Conservation (phyloP, 2,113 vertebrate genomes). For the Syngnathus typhle region DNA sequence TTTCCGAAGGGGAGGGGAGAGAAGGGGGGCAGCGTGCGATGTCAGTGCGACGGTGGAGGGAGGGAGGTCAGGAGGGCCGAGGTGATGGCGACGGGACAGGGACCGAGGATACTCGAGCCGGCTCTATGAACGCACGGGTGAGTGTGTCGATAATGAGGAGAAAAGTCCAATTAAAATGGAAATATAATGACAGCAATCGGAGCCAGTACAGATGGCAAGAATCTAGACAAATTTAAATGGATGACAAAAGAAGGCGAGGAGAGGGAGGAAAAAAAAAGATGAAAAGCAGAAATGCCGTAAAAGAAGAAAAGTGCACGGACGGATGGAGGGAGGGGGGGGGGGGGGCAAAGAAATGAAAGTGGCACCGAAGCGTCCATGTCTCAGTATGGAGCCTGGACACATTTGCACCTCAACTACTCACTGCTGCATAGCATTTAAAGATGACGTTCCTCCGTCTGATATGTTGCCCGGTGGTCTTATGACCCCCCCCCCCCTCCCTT, state of each 20-base stretch:
- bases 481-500: constrained; percentile 40
- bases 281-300: constrained; percentile 11
- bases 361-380: constrained; percentile 4
- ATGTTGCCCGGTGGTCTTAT: constrained; percentile 42
- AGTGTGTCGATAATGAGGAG: constrained; percentile 26
- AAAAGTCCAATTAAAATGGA: constrained; percentile 12
- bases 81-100: constrained; percentile 51
- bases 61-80: constrained; percentile 18
- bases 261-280: constrained; percentile 1
- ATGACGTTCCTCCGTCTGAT: constrained; percentile 57
- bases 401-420: constrained; percentile 49
- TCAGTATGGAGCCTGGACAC: constrained; percentile 36
- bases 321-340: neutral
- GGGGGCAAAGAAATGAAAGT: constrained; percentile 12
- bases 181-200: constrained; percentile 8
- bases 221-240: constrained; percentile 19
- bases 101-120: constrained; percentile 25
- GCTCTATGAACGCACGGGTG: constrained; percentile 29
- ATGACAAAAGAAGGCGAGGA: constrained; percentile 5
- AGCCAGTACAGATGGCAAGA: constrained; percentile 7
- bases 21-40: constrained; percentile 14
- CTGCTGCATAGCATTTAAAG: constrained; percentile 45
- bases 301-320: neutral
- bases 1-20: constrained; percentile 70
- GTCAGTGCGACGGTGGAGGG: constrained; percentile 11